Base-by-base conservation (phyloP, 2,888 invertebrate genomes). In the Monochamus alternatus region DNA sequence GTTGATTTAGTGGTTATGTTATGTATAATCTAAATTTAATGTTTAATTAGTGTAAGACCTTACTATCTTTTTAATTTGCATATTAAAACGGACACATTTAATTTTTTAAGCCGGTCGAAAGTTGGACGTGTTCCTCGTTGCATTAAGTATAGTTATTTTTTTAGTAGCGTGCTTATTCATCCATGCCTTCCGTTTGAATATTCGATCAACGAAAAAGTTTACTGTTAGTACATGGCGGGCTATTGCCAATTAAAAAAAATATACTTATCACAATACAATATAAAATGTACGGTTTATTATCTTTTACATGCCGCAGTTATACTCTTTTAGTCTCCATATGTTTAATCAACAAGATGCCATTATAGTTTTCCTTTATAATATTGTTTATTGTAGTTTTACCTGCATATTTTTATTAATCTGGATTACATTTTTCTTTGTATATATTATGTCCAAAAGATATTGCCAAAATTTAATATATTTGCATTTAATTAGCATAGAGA, bases 331-430 rank as follows among this genome's bases (percentile, higher is more conserved):
- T 78, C 58, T 68, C 59, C 72, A 63, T 75, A 65, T 74, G 58
- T 75, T 70, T 75, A 67, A 65, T 76, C 12, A 72, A 71, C 75
- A 75, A 79, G 78, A 80, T 80, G 80, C 80, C 80, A 80, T 81
- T 77, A 70, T 78, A 78, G 70, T 73, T 77, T 75, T 73, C 79
- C 76, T 79, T 71, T 81, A 81, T 78, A 78, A 73, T 80, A 77
- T 77, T 78, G 80, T 79, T 78, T 80, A 80, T 79, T 79, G 75
- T 78, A 79, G 78, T 78, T 78, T 75, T 77, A 75, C 65, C 75
- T 75, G 75, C 74, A 77, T 80, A 78, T 78, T 76, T 80, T 78
- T 74, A 72, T 75, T 51, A 77, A 70, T 74, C 74, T 71, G 75
- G 63, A 74, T 38, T 68, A 63, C 69, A 75, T 74, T 74, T 65